Percentiles rank a stretch among this genome's conserved stretches.
Evolutionary conservation across 2,113 vertebrate genomes (phyloP).

Genomic region (Lepisosteus oculatus): DNA sequence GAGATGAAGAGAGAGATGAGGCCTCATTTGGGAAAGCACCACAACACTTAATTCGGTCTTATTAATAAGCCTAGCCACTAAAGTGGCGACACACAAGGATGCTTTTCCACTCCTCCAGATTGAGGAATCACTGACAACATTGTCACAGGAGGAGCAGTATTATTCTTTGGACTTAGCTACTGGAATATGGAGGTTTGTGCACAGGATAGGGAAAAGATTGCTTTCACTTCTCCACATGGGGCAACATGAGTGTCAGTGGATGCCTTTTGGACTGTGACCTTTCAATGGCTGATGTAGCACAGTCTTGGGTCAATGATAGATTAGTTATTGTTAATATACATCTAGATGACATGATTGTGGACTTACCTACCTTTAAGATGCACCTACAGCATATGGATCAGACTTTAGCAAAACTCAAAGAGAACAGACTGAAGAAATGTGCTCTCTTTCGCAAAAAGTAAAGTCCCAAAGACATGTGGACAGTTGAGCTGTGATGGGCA

Average conservation of each 20-base stretch:
- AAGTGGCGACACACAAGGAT: neutral
- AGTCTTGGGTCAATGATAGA: neutral
- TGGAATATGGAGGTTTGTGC: neutral
- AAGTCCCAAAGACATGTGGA: neutral
- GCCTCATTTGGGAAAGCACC: too few species aligned
- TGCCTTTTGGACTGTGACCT: constrained; percentile 4
- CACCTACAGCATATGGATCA: neutral
- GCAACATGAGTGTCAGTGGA: neutral
- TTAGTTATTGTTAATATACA: neutral
- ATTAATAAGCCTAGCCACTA: too few species aligned
- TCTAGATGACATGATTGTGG: constrained; percentile 6
- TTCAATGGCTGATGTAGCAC: constrained; percentile 7
- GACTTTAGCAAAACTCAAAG: neutral
- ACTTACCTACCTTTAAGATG: neutral
- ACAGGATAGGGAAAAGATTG: neutral
- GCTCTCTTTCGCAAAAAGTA: neutral
- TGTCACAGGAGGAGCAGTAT: neutral
- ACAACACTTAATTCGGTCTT: too few species aligned
- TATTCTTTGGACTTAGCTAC: neutral
- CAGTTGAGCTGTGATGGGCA: neutral
- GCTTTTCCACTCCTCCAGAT: neutral
- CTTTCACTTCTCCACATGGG: neutral
- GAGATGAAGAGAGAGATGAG: too few species aligned
- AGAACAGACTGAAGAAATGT: neutral
- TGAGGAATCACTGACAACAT: neutral